Percentiles rank a stretch among this genome's conserved stretches.
These are phyloP conservation scores for Nothoprocta pentlandii DNA, from an alignment of 2,113 vertebrate genomes.

Conservation along the genomic window DNA sequence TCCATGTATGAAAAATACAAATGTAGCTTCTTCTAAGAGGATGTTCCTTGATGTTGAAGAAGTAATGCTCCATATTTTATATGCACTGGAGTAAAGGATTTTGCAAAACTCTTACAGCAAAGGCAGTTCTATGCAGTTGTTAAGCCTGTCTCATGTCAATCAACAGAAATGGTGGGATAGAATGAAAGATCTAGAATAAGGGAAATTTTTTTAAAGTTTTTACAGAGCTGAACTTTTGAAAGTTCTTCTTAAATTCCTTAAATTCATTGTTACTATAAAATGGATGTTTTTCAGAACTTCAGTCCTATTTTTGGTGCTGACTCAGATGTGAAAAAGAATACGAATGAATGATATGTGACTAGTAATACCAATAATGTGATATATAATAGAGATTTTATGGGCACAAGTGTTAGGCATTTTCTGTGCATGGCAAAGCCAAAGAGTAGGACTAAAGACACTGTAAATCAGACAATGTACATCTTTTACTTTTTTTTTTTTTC, in stretches of 20 bases:
- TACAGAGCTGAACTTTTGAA: background rate
- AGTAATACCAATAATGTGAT: background rate
- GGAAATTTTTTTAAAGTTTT: background rate
- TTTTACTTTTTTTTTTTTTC: background rate
- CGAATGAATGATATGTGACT: background rate
- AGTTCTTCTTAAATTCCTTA: background rate
- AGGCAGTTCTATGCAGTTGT: background rate
- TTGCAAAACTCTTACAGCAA: background rate
- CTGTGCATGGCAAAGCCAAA: background rate
- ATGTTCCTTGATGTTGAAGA: background rate
- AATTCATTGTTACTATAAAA: background rate
- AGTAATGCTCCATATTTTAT: background rate
- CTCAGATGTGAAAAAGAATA: background rate
- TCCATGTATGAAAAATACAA: background rate
- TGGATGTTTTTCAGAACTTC: background rate
- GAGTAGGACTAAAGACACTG: background rate
- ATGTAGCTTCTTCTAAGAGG: background rate
- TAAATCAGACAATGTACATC: background rate
- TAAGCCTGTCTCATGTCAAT: background rate
- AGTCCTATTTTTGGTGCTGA: background rate
- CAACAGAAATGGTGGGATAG: background rate
- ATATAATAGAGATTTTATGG: background rate
- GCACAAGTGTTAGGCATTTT: background rate
- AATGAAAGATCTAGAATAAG: background rate
- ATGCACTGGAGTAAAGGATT: background rate